phyloP scores from a whole-genome alignment of 1,140 invertebrate species.

The Drosophila arizonae region DNA sequence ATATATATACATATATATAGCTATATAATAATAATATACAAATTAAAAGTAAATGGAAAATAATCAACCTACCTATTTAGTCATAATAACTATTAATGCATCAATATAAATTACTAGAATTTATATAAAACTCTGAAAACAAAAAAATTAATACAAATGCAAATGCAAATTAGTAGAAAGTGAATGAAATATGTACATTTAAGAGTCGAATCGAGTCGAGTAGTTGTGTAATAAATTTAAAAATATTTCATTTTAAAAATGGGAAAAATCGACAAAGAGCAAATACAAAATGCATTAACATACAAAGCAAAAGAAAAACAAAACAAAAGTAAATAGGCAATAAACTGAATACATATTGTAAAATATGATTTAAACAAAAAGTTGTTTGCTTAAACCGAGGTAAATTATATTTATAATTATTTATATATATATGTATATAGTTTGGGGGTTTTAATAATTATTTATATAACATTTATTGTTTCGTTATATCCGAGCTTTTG shows the following conservation, averaged over 20 bases:
- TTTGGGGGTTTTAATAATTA: background rate
- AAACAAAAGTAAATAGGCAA: slow-evolving; percentile 57
- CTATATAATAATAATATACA: slow-evolving; percentile 25
- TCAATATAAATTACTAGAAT: slow-evolving; percentile 71
- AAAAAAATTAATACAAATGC: slow-evolving; percentile 30
- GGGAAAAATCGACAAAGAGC: slow-evolving; percentile 41
- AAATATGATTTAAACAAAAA: slow-evolving; percentile 60
- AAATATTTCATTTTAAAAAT: slow-evolving; percentile 46
- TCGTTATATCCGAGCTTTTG: background rate
- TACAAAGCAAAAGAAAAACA: slow-evolving; percentile 33
- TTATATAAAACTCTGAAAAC: slow-evolving; percentile 68
- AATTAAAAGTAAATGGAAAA: slow-evolving; percentile 52
- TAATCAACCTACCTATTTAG: slow-evolving; percentile 79
- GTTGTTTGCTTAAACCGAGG: background rate
- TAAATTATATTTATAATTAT: background rate
- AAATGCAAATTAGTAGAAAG: slow-evolving; percentile 72
- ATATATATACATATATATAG: slow-evolving; percentile 15
- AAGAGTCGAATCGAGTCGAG: slow-evolving; percentile 44
- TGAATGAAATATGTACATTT: slow-evolving; percentile 61
- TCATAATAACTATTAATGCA: slow-evolving; percentile 59
- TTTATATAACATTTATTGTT: slow-evolving; percentile 1
- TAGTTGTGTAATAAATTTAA: slow-evolving; percentile 44
- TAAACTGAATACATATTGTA: slow-evolving; percentile 74
- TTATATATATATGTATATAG: background rate
- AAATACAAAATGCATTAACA: slow-evolving; percentile 46